Base-by-base conservation (phyloP, 2,113 vertebrate genomes). In the Eclectus roratus region DNA sequence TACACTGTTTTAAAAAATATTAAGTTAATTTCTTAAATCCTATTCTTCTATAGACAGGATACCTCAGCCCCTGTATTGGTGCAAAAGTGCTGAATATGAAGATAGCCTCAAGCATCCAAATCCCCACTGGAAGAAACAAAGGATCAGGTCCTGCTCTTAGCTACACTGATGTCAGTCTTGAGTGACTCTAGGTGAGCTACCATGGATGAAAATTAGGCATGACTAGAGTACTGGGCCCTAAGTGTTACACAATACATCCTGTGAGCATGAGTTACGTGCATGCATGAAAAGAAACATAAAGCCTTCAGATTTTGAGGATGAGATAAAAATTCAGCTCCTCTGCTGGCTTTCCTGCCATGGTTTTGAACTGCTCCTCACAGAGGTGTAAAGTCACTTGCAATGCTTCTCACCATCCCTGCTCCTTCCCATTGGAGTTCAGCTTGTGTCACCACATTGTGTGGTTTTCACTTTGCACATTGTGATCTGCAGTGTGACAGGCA, bases 231-330 rank as follows among this genome's bases (percentile, higher is more conserved):
- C 24, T 46, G 58, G 31, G 9, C 24, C 64, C 31, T 63, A n/a
- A 53, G 9, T 13, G 7, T 74, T 91, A 60, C 0, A 0, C 1
- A 1, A 14, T 20, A 11, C 11, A 31, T 68, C 47, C 24, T 74
- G 21, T n/a, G 25, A 46, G 18, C 2, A 2, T 23, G 31, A 82
- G 29, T 19, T 72, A 44, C 0, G 0, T 37, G 23, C 8, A 1
- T 43, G 16, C 15, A 31, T 46, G 50, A 60, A 80, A 85, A 13
- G 49, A 76, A 82, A 65, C 6, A 16, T 17, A 88, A 89, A 63
- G 10, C 14, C 55, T 66, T 61, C 63, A 63, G 41, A 70, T 93
- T 80, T 53, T 44, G 71, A 88, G 78, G 88, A 53, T 3, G 17
- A 69, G 65, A 73, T 49, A 61, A 69, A 92, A 83, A 66, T 56